Percentiles rank a stretch among this genome's conserved stretches.
These are phyloP conservation scores for Drosophila meridionalis DNA, from an alignment of 2,888 invertebrate species.

Conservation along the genomic window DNA sequence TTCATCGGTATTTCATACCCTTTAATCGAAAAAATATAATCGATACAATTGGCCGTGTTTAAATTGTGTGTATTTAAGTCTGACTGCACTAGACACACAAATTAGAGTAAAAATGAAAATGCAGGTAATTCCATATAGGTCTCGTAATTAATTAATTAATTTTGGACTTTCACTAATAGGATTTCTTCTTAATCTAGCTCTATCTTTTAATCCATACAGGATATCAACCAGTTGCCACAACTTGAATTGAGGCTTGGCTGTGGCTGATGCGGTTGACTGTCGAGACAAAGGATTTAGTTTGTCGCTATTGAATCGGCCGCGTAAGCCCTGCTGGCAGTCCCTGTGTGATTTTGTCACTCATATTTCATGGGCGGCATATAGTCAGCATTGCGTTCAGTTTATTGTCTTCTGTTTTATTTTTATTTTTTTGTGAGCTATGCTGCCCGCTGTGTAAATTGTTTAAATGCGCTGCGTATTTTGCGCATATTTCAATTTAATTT, in stretches of 20 bases:
- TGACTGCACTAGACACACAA: background rate
- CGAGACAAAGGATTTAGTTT: conserved; percentile 51
- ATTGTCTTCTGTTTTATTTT: no score
- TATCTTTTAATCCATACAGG: background rate
- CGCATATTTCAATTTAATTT: conserved; percentile 17
- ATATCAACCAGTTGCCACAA: background rate
- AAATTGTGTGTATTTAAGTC: background rate
- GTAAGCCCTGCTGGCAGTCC: conserved; percentile 28
- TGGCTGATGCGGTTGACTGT: conserved; percentile 40
- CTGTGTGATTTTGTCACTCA: conserved; percentile 41
- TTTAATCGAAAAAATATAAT: background rate
- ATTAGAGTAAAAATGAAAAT: background rate
- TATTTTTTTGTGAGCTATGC: background rate
- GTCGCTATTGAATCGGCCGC: conserved; percentile 18
- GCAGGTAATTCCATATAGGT: background rate
- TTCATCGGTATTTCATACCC: conserved; percentile 32
- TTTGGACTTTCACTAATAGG: background rate
- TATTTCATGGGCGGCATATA: conserved; percentile 34
- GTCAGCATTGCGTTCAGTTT: conserved; percentile 15
- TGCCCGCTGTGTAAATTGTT: conserved; percentile 20
- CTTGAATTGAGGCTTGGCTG: conserved; percentile 17
- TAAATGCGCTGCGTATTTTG: conserved; percentile 15
- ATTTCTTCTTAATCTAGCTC: background rate
- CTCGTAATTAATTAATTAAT: background rate
- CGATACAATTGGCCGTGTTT: background rate